phyloP scores from a whole-genome alignment of 2,797 vertebrate genomes.

The Meda fulgida region DNA sequence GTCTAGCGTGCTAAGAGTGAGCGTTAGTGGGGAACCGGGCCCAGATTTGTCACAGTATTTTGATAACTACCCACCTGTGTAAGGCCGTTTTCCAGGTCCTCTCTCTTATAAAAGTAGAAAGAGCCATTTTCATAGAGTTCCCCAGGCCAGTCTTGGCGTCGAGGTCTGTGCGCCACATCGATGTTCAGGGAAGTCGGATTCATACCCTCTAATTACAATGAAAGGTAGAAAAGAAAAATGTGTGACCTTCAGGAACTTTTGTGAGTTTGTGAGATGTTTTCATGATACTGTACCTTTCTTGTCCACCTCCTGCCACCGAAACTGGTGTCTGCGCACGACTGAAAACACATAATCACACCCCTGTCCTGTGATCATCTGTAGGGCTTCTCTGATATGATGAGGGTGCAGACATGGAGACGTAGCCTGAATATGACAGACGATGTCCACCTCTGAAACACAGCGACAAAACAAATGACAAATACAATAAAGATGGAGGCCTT shows the following conservation, averaged over 20 bases:
- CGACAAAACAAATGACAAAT: background rate
- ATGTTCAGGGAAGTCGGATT: slow-evolving; percentile 81
- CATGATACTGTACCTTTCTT: slow-evolving; percentile 76
- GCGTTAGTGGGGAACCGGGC: too few species aligned
- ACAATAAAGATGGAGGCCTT: background rate
- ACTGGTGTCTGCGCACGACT: slow-evolving; percentile 90
- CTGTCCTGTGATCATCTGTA: slow-evolving; percentile 75
- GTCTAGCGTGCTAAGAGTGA: too few species aligned
- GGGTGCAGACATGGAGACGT: slow-evolving; percentile 96
- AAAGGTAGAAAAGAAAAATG: background rate
- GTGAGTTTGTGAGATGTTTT: background rate
- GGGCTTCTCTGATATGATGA: slow-evolving; percentile 83
- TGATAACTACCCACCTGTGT: slow-evolving; percentile 78
- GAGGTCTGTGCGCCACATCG: slow-evolving; percentile 80
- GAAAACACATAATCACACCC: slow-evolving; percentile 90
- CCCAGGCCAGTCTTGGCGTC: slow-evolving; percentile 92
- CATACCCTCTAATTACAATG: slow-evolving; percentile 45
- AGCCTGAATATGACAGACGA: slow-evolving; percentile 93
- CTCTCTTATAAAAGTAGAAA: slow-evolving; percentile 85
- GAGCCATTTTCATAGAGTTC: slow-evolving; percentile 95
- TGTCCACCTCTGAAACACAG: slow-evolving; percentile 82
- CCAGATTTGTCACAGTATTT: background rate
- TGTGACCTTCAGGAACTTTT: background rate
- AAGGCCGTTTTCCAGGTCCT: slow-evolving; percentile 73
- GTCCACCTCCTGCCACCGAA: slow-evolving; percentile 90